Evolutionary conservation across 2,888 invertebrate species (phyloP), one percentile per base, ranked within the genome.

Genomic region (Drosophila histrio): DNA sequence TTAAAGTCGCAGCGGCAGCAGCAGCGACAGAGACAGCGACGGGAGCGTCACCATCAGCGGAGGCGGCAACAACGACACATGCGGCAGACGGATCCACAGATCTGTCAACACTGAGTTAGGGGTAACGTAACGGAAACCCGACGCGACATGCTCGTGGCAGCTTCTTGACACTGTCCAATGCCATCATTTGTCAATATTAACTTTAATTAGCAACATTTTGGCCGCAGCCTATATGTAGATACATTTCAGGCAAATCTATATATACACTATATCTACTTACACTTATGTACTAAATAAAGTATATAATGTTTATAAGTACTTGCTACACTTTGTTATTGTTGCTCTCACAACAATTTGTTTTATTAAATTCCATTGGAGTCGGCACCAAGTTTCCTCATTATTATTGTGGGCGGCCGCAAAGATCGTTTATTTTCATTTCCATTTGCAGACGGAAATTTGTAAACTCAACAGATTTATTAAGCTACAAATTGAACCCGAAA

Each of bases 151-250:
- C 19, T 32, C 39, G 46, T 53, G 56, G 50, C 65, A 49, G 54
- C 56, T 56, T 54, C 63, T 75, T 75, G 86, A 76, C 81, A 78
- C 68, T 87, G 86, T 85, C 81, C 87, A 64, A 61, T 61, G 77
- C 67, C 89, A 87, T 85, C 85, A 85, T 85, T 85, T 85, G 89
- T 85, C 85, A 85, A 85, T 85, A 85, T 85, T 88, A 85, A 85
- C 64, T 87, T 87, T 85, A 88, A 85, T 85, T 88, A 87, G 89
- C 89, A 72, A 87, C 78, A 64, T 54, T 65, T 61, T 59, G 43
- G 47, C 47, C 49, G 26, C 49, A 22, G 26, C 26, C 26, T 34
- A 46, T 58, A 11, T 8, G 28, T 6, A 58, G 24, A 22, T 11
- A 49, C 13, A 49, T 49, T 9, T 22, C 22, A 44, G 13, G 49